Conservation (phyloP, 2,113 vertebrate genomes). For the Galemys pyrenaicus region DNA sequence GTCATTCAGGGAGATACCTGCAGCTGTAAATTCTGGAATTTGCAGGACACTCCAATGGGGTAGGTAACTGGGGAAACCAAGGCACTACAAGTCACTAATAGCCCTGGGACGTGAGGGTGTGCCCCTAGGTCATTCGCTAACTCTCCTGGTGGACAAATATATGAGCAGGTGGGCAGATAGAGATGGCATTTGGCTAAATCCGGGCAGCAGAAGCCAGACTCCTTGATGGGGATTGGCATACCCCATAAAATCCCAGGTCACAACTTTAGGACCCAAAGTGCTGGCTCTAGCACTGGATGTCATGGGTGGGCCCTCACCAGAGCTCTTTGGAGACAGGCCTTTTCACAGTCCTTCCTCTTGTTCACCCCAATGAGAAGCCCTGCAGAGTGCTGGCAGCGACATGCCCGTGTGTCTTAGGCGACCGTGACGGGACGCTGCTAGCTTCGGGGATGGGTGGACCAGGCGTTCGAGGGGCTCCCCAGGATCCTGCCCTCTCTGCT, state of each 20-base stretch:
- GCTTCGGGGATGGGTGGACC: too few relatives aligned
- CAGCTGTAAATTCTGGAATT: too few relatives aligned
- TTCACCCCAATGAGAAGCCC: neutral
- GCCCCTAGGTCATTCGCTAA: rapidly evolving
- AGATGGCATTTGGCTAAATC: rapidly evolving
- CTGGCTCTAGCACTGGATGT: rapidly evolving
- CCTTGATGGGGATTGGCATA: rapidly evolving
- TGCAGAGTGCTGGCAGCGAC: neutral
- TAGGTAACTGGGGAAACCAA: neutral
- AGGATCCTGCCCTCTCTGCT: neutral
- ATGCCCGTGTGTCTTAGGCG: neutral
- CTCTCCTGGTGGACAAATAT: neutral
- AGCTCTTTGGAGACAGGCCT: too few relatives aligned
- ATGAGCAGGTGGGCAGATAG: neutral
- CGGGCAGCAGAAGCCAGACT: neutral
- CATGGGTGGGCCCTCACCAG: too few relatives aligned
- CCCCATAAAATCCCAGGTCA: too few relatives aligned
- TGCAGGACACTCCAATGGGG: rapidly evolving
- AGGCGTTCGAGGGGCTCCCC: too few relatives aligned
- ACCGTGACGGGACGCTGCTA: neutral
- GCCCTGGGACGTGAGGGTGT: too few relatives aligned
- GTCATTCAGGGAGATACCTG: too few relatives aligned
- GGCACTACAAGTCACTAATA: rapidly evolving
- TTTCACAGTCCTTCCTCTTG: neutral
- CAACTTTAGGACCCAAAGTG: rapidly evolving